phyloP scores from a whole-genome alignment of 2,888 invertebrate species.

The Odontomyia ornata region DNA sequence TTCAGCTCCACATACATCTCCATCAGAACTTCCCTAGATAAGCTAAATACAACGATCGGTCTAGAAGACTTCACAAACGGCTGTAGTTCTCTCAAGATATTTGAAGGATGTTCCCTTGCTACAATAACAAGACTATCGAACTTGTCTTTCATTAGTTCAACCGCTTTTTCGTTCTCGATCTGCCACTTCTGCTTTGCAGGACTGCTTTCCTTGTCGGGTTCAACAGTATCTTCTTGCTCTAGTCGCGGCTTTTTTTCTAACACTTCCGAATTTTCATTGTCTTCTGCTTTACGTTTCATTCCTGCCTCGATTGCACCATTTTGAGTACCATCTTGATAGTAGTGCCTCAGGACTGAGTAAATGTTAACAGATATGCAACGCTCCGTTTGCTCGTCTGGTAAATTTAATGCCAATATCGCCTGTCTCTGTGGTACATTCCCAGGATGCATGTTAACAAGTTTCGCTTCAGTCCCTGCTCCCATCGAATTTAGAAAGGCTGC shows the following conservation, averaged over 20 bases:
- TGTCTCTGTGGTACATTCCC: slow-evolving; percentile 83
- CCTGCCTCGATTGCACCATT: slow-evolving; percentile 53
- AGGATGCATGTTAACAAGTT: slow-evolving; percentile 79
- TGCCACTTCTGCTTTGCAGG: slow-evolving; percentile 72
- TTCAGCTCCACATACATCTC: slow-evolving; percentile 84
- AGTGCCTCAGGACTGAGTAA: slow-evolving; percentile 76
- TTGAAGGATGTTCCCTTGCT: slow-evolving; percentile 86
- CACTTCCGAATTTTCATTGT: slow-evolving; percentile 52
- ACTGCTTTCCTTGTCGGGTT: slow-evolving; percentile 47
- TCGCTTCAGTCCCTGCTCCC: slow-evolving; percentile 71
- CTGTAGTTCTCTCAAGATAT: slow-evolving; percentile 77
- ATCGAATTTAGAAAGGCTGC: slow-evolving; percentile 85
- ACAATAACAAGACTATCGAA: slow-evolving; percentile 82
- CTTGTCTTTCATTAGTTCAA: slow-evolving; percentile 70
- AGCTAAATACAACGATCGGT: slow-evolving; percentile 85
- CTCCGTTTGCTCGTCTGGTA: slow-evolving; percentile 73
- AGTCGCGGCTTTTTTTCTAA: slow-evolving; percentile 58
- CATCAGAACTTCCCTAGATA: slow-evolving; percentile 82
- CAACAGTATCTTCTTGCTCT: slow-evolving; percentile 52
- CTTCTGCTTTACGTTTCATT: slow-evolving; percentile 41
- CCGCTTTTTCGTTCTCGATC: slow-evolving; percentile 73
- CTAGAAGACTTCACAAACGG: slow-evolving; percentile 82
- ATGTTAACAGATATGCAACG: slow-evolving; percentile 80
- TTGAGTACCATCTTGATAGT: slow-evolving; percentile 67
- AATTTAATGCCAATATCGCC: slow-evolving; percentile 82